Conservation (phyloP, 2,888 invertebrate genomes). For the Cephonodes hylas region DNA sequence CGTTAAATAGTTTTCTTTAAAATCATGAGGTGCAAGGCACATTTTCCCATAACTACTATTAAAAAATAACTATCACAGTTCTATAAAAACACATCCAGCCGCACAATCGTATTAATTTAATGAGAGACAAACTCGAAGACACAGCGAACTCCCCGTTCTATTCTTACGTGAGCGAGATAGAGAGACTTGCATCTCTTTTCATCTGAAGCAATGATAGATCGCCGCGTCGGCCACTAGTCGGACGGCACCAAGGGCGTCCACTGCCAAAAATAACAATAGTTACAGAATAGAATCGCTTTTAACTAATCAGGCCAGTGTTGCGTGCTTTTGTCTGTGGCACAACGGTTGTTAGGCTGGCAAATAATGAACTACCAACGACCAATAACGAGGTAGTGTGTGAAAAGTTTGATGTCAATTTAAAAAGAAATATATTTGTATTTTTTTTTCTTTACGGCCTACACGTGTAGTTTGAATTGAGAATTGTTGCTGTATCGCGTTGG, state of each 20-base stretch:
- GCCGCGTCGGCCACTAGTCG: background rate
- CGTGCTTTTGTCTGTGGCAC: too few relatives aligned
- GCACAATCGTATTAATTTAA: background rate
- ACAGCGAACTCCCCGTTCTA: background rate
- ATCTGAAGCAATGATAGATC: background rate
- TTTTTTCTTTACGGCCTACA: too few relatives aligned
- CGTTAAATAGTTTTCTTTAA: too few relatives aligned
- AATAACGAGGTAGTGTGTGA: too few relatives aligned
- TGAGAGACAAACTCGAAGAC: too few relatives aligned
- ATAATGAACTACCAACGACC: background rate
- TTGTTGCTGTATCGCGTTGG: too few relatives aligned
- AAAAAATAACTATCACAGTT: background rate
- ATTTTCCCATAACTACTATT: background rate
- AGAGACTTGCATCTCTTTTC: background rate
- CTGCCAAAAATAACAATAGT: slow-evolving; percentile 43
- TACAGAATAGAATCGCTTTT: slow-evolving; percentile 21
- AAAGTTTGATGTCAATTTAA: too few relatives aligned
- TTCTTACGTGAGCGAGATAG: slow-evolving; percentile 8
- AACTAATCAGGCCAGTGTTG: slow-evolving; percentile 19
- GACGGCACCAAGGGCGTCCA: slow-evolving; percentile 26
- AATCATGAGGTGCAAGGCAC: too few relatives aligned
- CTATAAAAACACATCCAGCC: background rate
- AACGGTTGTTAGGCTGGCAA: background rate
- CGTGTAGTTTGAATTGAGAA: too few relatives aligned
- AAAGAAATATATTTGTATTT: too few relatives aligned